phyloP scores from a whole-genome alignment of 2,888 invertebrate species.

The Melanostoma scalare region DNA sequence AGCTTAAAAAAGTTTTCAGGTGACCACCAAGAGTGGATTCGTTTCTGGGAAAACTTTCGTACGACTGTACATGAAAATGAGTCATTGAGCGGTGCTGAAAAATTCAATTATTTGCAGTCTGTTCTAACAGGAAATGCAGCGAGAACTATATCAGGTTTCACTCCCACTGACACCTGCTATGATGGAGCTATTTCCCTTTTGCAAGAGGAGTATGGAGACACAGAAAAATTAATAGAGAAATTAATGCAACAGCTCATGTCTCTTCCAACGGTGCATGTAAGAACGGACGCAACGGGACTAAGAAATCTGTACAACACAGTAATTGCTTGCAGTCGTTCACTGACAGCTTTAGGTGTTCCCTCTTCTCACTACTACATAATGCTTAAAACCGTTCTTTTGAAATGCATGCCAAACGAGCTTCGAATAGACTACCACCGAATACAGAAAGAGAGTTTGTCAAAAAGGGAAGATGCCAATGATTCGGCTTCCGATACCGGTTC shows the following conservation, averaged over 20 bases:
- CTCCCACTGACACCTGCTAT: conserved; percentile 31
- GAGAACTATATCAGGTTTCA: conserved; percentile 28
- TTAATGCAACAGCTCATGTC: conserved; percentile 37
- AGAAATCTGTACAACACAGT: neutral
- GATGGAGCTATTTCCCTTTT: conserved; percentile 39
- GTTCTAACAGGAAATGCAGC: conserved; percentile 36
- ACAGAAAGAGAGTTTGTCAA: too few species aligned
- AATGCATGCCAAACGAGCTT: neutral
- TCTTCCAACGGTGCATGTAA: conserved; percentile 1
- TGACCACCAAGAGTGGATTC: conserved; percentile 27
- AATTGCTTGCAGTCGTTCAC: neutral
- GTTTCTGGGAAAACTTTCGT: conserved; percentile 44
- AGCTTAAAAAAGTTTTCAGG: conserved; percentile 40
- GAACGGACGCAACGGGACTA: conserved; percentile 2
- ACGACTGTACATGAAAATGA: conserved; percentile 32
- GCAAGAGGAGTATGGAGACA: neutral
- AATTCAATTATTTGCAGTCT: conserved; percentile 44
- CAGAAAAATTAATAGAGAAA: conserved; percentile 26
- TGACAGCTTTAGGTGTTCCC: conserved; percentile 26
- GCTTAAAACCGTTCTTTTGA: conserved; percentile 10
- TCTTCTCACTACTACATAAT: conserved; percentile 35
- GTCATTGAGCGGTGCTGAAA: conserved; percentile 22
- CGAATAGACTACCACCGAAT: too few species aligned
- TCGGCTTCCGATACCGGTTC: neutral
- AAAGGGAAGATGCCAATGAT: neutral